Percentiles rank a stretch among this genome's conserved stretches.
These are phyloP conservation scores for Trinorchestia longiramus DNA, from an alignment of 1,140 invertebrate species.

Conservation along the genomic window DNA sequence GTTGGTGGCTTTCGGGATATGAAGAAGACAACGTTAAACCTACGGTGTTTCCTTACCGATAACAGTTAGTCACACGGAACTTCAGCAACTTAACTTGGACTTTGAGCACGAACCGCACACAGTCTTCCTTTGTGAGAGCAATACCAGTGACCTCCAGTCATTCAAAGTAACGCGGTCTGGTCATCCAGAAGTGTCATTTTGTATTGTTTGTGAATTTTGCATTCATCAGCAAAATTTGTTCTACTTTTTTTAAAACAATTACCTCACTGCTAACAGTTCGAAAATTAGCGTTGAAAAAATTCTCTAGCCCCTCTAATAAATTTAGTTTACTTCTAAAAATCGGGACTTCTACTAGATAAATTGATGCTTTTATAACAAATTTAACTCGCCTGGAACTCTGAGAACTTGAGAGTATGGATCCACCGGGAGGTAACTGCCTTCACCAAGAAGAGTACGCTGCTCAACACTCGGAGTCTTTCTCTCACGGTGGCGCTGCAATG, in stretches of 20 bases:
- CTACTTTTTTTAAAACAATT: not conserved
- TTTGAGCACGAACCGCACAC: constrained; percentile 23
- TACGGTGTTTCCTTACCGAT: constrained; percentile 42
- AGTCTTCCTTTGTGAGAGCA: not conserved
- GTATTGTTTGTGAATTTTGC: not conserved
- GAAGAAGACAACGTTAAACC: not conserved
- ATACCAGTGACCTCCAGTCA: not conserved
- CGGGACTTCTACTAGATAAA: not conserved
- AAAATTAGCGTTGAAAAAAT: not conserved
- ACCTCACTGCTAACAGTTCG: not conserved
- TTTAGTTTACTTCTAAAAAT: not conserved
- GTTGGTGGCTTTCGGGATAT: not conserved
- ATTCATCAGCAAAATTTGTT: not conserved
- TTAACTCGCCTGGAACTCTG: not conserved
- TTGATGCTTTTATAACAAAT: not conserved
- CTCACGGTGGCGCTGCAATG: too few relatives aligned
- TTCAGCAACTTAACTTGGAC: constrained; percentile 8
- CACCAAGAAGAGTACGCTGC: too few relatives aligned
- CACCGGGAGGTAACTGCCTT: not conserved
- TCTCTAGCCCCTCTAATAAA: not conserved
- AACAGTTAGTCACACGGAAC: constrained; percentile 40
- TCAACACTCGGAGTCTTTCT: too few relatives aligned
- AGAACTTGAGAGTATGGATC: not conserved
- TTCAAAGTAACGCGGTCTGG: not conserved
- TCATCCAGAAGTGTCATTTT: not conserved